Percentiles rank a stretch among this genome's conserved stretches.
These are phyloP conservation scores for Rhinolophus sinicus DNA, from an alignment of 2,113 vertebrate species.

Conservation along the genomic window DNA sequence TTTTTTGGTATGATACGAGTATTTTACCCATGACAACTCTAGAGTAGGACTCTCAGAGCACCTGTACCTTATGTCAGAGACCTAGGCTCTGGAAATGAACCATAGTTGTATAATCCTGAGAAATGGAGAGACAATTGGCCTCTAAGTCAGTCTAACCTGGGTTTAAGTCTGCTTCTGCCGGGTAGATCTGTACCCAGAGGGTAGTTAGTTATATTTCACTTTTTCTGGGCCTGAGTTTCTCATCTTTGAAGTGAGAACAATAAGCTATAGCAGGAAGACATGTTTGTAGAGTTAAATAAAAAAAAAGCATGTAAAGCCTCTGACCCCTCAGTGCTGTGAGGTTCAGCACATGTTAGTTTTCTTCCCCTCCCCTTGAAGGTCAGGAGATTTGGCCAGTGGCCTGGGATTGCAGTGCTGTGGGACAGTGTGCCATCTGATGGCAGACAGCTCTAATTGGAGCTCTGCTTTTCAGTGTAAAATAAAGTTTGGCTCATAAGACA, in stretches of 20 bases:
- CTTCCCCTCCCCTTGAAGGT: background rate
- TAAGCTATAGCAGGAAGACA: background rate
- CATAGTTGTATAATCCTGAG: background rate
- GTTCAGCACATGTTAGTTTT: background rate
- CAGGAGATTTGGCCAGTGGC: background rate
- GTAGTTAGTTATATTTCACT: background rate
- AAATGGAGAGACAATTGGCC: background rate
- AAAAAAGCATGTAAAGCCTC: background rate
- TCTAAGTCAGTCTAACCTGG: accelerated
- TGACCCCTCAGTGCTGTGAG: background rate
- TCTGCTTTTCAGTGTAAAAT: background rate
- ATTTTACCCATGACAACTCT: too few species aligned
- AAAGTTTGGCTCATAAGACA: background rate
- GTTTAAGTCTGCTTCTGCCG: background rate
- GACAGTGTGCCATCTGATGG: constrained; percentile 49
- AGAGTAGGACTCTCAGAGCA: background rate
- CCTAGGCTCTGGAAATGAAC: background rate
- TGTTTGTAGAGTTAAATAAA: background rate
- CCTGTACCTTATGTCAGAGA: background rate
- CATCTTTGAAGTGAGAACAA: background rate
- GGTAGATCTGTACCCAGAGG: background rate
- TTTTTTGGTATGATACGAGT: background rate
- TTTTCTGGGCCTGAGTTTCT: background rate
- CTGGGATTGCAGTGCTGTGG: background rate
- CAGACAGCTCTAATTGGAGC: background rate